Percentiles rank a stretch among this genome's conserved stretches.
These are phyloP conservation scores for Styela clava DNA, from an alignment of 23 tunicate genomes.

Conservation along the genomic window DNA sequence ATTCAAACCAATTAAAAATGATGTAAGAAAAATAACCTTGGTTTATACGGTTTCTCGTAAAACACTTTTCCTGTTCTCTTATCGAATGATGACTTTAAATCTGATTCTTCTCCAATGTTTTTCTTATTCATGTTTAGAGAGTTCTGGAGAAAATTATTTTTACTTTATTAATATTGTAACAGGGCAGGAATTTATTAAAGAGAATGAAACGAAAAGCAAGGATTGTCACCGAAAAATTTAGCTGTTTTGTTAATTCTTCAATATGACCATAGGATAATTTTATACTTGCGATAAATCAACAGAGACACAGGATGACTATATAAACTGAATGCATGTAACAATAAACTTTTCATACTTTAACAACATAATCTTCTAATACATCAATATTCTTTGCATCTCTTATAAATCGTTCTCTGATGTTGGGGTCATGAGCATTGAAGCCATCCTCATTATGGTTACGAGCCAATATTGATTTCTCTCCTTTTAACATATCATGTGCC, in stretches of 20 bases:
- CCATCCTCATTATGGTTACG: background rate
- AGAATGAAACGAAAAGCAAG: no score
- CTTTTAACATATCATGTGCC: constrained; percentile 53
- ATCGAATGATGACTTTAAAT: background rate
- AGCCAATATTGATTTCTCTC: constrained; percentile 21
- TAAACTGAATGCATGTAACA: no score
- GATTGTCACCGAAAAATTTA: no score
- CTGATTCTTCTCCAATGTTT: background rate
- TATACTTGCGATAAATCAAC: no score
- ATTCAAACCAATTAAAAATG: no score
- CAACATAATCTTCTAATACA: constrained; percentile 41
- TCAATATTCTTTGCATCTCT: constrained; percentile 39
- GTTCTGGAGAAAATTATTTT: background rate
- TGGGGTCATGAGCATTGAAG: constrained; percentile 55
- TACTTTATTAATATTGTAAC: background rate
- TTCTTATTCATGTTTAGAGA: background rate
- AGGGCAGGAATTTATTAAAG: no score
- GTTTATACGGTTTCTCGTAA: background rate
- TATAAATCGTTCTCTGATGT: constrained; percentile 47
- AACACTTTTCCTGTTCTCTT: background rate
- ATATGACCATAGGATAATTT: no score
- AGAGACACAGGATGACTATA: no score
- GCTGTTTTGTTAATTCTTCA: no score
- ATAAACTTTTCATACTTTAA: constrained; percentile 20
- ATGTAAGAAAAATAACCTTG: no score